Base-by-base conservation (phyloP, 2,888 invertebrate species). In the Baronia brevicornis region DNA sequence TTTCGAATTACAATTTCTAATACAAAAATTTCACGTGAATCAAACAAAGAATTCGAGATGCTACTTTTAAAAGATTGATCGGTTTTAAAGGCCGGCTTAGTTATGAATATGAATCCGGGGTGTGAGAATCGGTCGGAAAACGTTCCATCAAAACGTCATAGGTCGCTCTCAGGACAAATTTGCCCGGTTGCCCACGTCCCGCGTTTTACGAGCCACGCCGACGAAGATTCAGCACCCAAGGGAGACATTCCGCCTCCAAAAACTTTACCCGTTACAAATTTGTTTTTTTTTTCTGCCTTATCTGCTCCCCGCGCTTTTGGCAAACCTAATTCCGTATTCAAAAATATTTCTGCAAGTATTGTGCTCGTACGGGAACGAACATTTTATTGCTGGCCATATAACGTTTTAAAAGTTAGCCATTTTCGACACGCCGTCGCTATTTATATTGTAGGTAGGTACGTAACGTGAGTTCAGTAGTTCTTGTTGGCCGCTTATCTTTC, bases 181-280 rank as follows among this genome's bases (percentile, higher is more conserved):
- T 72, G 79, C 71, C 69, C 74, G 79, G 71, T 82, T 67, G 80
- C 79, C 84, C 84, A 80, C 82, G 84, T 80, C 77, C 82, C 74
- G 63, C 73, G 70, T 82, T 84, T 84, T 84, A 84, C 84, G 84
- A 84, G 68, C 77, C 60, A 59, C 73, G 78, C 79, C 79, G 73
- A 71, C 79, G 80, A 80, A 80, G 80, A 82, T 79, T 84, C 84
- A 82, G 84, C 84, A 80, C 84, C 82, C 84, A 53, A 66, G 84
- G 84, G 84, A 84, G 59, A 71, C 79, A 84, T 84, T 82, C 74
- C 66, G 80, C 80, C 79, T 80, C 80, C 80, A 79, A 82, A 84
- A 84, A 82, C 79, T 84, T 84, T 82, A 82, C 82, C 84, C 84
- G 82, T 82, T 80, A 82, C 82, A 82, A 84, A 82, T 84, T 84